Conservation (phyloP, 2,797 vertebrate species). For the Pangasius mekongensis region DNA sequence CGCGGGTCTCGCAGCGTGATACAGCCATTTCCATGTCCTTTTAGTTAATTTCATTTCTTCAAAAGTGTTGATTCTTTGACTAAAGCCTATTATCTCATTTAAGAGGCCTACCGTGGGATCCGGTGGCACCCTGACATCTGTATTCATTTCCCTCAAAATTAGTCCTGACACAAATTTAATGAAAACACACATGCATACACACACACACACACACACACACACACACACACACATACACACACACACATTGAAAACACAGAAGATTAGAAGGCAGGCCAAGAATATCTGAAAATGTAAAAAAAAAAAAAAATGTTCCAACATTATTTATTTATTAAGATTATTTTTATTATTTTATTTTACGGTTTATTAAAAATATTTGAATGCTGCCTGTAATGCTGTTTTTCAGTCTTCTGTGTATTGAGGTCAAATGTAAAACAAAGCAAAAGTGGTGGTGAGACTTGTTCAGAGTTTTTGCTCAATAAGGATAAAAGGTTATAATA, state of each 20-base stretch:
- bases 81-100: conserved; percentile 83
- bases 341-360: conserved; percentile 65
- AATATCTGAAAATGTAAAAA: conserved; percentile 52
- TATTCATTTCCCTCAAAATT: conserved; percentile 77
- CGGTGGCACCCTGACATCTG: conserved; percentile 81
- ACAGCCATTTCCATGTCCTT: conserved; percentile 54
- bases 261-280: conserved; percentile 74
- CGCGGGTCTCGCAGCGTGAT: conserved; percentile 61
- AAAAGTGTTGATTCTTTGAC: conserved; percentile 77
- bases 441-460: conserved; percentile 9
- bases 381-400: conserved; percentile 41
- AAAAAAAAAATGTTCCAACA: not conserved
- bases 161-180: conserved; percentile 80
- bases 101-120: conserved; percentile 73
- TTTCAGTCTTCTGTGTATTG: conserved; percentile 45
- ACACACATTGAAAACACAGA: conserved; percentile 55
- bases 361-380: conserved; percentile 44
- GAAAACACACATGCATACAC: conserved; percentile 52
- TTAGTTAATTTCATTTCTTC: conserved; percentile 63
- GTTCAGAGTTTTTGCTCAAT: not conserved
- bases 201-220: not conserved
- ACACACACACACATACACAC: not conserved
- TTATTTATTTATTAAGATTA: conserved; percentile 60
- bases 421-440: conserved; percentile 52
- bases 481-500: conserved; percentile 15